Base-by-base conservation (phyloP, 2,797 vertebrate species). In the Kryptolebias ocellatus region DNA sequence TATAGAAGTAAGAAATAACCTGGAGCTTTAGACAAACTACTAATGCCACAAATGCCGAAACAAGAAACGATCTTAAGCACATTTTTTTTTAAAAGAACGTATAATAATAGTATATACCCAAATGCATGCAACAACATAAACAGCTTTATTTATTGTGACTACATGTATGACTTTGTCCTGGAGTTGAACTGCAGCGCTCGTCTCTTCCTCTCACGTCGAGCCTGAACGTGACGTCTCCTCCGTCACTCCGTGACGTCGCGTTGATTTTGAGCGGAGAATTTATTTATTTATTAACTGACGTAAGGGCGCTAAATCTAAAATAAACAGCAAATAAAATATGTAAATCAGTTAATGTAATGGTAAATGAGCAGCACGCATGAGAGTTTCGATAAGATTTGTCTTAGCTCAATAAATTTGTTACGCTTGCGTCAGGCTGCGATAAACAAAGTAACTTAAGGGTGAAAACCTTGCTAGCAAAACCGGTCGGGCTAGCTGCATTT, bases 271-370 rank as follows among this genome's bases (percentile, higher is more conserved):
- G 86, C 84, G 84, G 90, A 88, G 87, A 89, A 90, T 91, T 90
- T 83, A 92, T 92, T 88, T 90, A 92, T 92, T 91, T 92, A 92
- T 91, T 87, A 90, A 90, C 78, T 89, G 87, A 91, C 91, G 91
- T 85, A 92, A 91, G 81, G 89, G 89, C 92, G 92, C 92, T 93
- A 93, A 94, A 93, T 93, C 91, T 92, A 92, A 92, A 93, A 93
- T 83, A 92, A 90, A 83, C 65, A 79, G 78, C 79, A 80, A 92
- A 91, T 91, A 93, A 92, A 91, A 92, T 94, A 90, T 92, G 70
- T 88, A 92, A 86, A 86, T 85, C 83, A 80, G 87, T 66, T 69
- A 86, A 70, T 80, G 72, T 64, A 85, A 78, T 81, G 81, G 68
- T 80, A 81, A 92, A 87, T 74, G 80, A 80, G 83, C 84, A 86